Evolutionary conservation across 2,797 vertebrate species (phyloP).

Genomic region (Onychomys arenicola): DNA sequence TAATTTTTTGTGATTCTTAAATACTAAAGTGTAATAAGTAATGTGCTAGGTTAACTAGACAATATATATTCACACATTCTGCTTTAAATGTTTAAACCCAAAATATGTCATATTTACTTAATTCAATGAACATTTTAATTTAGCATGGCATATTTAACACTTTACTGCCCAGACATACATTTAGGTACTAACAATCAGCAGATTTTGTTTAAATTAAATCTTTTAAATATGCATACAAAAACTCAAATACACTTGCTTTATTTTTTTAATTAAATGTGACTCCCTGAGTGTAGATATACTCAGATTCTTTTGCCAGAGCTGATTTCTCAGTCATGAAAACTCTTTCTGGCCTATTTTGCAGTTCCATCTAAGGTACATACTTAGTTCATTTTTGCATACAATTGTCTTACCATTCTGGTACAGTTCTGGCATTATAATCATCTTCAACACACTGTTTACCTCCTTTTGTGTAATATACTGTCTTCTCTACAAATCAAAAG

Average conservation of each 20-base stretch:
- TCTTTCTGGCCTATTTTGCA: not conserved
- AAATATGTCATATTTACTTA: slow-evolving; percentile 77
- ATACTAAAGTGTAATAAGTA: not conserved
- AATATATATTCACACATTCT: not conserved
- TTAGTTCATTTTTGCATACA: not conserved
- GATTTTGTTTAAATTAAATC: slow-evolving; percentile 47
- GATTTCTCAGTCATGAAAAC: not conserved
- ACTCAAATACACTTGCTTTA: not conserved
- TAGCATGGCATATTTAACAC: slow-evolving; percentile 50
- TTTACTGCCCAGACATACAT: slow-evolving; percentile 28
- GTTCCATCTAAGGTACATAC: not conserved
- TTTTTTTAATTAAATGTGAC: not conserved
- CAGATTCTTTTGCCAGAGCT: not conserved
- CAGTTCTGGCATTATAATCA: not conserved
- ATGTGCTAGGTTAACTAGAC: slow-evolving; percentile 33
- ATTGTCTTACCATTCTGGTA: not conserved
- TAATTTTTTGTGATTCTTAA: not conserved
- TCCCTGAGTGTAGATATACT: not conserved
- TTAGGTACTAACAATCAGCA: slow-evolving; percentile 35
- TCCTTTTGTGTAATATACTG: not conserved
- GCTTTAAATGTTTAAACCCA: slow-evolving; percentile 47
- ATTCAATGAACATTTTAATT: slow-evolving; percentile 70
- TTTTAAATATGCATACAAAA: slow-evolving; percentile 46
- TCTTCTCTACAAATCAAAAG: not conserved
- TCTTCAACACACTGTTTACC: not conserved